Evolutionary conservation across 2,797 vertebrate genomes (phyloP), one percentile per base, ranked within the genome.

Genomic region (Columba guinea): DNA sequence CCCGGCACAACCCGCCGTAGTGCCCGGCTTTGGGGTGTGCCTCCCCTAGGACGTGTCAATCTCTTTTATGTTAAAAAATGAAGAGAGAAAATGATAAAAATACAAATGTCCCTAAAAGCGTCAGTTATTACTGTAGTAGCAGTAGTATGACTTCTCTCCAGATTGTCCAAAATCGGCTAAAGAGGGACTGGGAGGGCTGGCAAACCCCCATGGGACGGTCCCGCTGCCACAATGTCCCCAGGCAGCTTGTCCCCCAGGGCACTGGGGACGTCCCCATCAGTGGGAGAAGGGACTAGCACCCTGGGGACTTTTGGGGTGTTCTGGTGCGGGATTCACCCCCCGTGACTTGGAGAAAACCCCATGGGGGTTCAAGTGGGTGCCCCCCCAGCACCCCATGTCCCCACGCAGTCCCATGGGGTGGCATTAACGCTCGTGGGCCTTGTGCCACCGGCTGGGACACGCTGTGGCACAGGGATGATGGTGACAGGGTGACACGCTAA

Each of bases 121-220:
- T 75, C 62, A 58, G 44, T 93, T 94, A 85, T 85, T 94, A 95
- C 94, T 96, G 96, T 85, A 28, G 68, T 56, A 95, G 93, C 93
- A 88, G 95, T 62, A 78, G 52, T 95, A 95, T 92, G 94, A 93
- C 94, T 94, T 96, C 84, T 77, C 89, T 93, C 93, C 95, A 95
- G 93, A 93, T 94, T 95, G 92, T 95, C 93, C 93, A 75, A 88
- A 74, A 96, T 73, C 6, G 22, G n/a, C 77, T 80, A 24, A 81
- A 76, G 3, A 13, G 37, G 90, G 84, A 24, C 58, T 21, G 49
- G 0, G 35, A 78, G 44, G 48, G 48, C 48, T 24, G 49, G 35
- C 1, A 2, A n/a, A 32, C 52, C 35, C 53, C 63, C 44, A 10
- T 1, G 10, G 60, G 53, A 30, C 0, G 20, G 49, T 46, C 41